Evolutionary conservation across 2,113 vertebrate species (phyloP).

Genomic region (Poicephalus gulielmi): DNA sequence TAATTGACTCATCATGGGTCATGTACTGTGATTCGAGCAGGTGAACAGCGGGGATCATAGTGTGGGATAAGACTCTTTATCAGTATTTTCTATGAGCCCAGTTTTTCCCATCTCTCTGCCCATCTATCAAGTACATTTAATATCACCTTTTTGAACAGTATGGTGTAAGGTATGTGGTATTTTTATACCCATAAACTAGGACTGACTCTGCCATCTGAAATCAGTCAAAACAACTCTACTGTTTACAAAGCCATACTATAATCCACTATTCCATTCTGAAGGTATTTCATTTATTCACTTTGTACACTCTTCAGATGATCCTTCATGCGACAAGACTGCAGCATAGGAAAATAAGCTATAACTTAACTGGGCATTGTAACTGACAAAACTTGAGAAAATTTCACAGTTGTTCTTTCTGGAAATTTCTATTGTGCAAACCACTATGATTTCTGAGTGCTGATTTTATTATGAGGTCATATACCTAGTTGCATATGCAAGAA

Average conservation of each 20-base stretch:
- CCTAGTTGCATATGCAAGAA: not conserved
- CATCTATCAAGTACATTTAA: not conserved
- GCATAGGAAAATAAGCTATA: not conserved
- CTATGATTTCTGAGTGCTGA: not conserved
- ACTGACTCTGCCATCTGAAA: not conserved
- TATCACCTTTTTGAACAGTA: not conserved
- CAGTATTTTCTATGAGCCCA: not conserved
- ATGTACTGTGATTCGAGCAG: not conserved
- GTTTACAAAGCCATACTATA: not conserved
- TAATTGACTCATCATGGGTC: not conserved
- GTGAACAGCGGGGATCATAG: not conserved
- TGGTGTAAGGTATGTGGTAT: not conserved
- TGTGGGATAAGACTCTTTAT: not conserved
- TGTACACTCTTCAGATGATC: not conserved
- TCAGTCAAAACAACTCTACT: not conserved
- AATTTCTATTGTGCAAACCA: not conserved
- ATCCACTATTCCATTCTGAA: not conserved
- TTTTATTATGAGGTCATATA: not conserved
- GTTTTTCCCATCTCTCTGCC: not conserved
- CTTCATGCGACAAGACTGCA: not conserved
- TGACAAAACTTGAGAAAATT: not conserved
- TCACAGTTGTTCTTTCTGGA: not conserved
- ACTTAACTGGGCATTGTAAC: not conserved
- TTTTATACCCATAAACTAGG: not conserved
- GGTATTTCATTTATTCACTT: not conserved